These are phyloP conservation scores for Thysanoteuthis rhombus DNA, from an alignment of 2,888 invertebrate genomes.

Conservation along the genomic window DNA sequence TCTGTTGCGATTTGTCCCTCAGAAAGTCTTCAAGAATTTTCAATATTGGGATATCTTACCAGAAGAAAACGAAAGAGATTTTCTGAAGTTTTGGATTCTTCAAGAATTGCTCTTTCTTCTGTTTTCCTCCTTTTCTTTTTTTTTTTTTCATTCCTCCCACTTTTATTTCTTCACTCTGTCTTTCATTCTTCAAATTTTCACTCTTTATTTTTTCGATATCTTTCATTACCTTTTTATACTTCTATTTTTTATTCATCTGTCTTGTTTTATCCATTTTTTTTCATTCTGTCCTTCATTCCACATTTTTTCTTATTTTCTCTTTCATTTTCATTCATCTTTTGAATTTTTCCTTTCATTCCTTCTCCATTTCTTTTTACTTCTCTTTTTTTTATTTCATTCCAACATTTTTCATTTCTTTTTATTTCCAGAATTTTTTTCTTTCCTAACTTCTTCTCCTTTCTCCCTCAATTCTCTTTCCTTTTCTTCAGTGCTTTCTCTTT, in stretches of 20 bases:
- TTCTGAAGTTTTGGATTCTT: background rate
- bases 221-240: background rate
- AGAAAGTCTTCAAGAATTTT: background rate
- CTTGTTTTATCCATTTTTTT: too few relatives aligned
- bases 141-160: background rate
- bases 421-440: background rate
- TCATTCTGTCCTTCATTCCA: too few relatives aligned
- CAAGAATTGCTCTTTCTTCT: background rate
- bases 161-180: background rate
- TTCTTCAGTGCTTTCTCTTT: too few relatives aligned
- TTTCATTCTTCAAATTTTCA: background rate
- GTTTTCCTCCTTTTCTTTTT: background rate
- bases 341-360: too few relatives aligned
- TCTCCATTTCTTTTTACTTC: too few relatives aligned
- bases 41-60: background rate
- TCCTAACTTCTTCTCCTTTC: background rate
- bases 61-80: background rate
- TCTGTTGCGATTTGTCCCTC: background rate
- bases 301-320: too few relatives aligned
- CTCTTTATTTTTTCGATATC: background rate
- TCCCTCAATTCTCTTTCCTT: too few relatives aligned
- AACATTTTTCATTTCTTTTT: background rate
- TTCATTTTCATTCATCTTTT: too few relatives aligned
- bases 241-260: background rate
- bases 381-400: background rate